Base-by-base conservation (phyloP, 1,140 invertebrate genomes). In the Paraescarpia echinospica region DNA sequence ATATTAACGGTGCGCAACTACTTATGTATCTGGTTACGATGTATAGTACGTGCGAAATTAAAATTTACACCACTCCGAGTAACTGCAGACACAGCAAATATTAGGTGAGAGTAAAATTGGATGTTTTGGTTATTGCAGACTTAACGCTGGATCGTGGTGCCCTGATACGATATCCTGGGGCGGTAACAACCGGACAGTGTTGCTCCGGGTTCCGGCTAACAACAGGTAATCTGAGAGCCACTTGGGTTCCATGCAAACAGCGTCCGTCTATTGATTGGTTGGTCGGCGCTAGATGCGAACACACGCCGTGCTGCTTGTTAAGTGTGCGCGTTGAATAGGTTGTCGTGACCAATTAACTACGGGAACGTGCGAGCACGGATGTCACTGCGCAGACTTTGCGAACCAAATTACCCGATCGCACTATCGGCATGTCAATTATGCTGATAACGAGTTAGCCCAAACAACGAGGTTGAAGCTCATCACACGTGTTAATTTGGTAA, bases 91-190 rank as follows among this genome's bases (percentile, higher is more conserved):
- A 77, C 59, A 4, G 27, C 9, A 77, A 31, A 2, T 6, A 77
- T 27, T 18, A 77, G 59, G 27, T 18, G 59, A 77, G 22, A 77
- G 27, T 77, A 77, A 6, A 77, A 77, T n/a, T 31, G 59, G 12
- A 77, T 18, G 27, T 77, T 2, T 77, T 27, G 18, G 27, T 77
- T 90, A 51, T 77, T 92, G 89, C 89, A 92, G 91, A 90, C 93
- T 93, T 88, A 91, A 92, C 93, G 34, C 34, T 1, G 92, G 91
- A 18, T 93, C 77, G 93, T 95, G 95, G 92, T 93, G 89, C 95
- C 95, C 93, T 91, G 34, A 91, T 95, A 95, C 92, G 94, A 95
- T 93, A 94, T 93, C 92, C 94, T 95, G 94, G 93, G 95, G 33
- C 91, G 89, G 51, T 93, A 94, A 92, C 93, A 94, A 92, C 34